Conservation (phyloP, 2,888 invertebrate genomes). For the Nomada hirtipes region DNA sequence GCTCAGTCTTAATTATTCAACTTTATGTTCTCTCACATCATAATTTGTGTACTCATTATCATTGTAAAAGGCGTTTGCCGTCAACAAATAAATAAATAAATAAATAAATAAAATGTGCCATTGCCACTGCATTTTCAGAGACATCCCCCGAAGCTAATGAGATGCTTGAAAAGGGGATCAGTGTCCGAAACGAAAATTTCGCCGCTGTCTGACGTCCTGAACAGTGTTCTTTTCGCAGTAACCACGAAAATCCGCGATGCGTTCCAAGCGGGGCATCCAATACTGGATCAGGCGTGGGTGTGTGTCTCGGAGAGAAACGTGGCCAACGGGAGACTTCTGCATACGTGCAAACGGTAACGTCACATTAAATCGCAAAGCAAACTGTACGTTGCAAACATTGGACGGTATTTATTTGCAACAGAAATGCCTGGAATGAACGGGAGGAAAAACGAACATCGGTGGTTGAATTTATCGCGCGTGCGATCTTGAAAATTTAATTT, state of each 20-base stretch:
- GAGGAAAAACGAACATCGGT: neutral
- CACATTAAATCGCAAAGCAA: conserved; percentile 4
- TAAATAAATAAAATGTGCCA: neutral
- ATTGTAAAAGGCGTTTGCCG: too few species aligned
- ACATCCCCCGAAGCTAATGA: neutral
- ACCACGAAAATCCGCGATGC: neutral
- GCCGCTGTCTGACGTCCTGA: conserved; percentile 12
- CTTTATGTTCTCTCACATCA: too few species aligned
- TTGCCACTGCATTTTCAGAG: neutral
- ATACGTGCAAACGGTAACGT: conserved; percentile 23
- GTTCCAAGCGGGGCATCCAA: conserved; percentile 43
- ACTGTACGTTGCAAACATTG: neutral
- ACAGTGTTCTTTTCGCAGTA: conserved; percentile 1
- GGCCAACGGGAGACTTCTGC: conserved; percentile 29
- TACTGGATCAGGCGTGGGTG: conserved; percentile 51
- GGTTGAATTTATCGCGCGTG: neutral
- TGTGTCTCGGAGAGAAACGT: conserved; percentile 15
- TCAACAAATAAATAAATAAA: too few species aligned
- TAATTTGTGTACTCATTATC: too few species aligned
- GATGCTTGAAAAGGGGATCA: too few species aligned
- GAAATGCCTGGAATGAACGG: neutral
- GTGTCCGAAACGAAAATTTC: neutral
- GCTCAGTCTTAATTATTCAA: too few species aligned
- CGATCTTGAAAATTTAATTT: neutral
- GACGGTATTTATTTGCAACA: too few species aligned